Conservation (phyloP, 2,113 vertebrate species). For the Perccottus glenii region DNA sequence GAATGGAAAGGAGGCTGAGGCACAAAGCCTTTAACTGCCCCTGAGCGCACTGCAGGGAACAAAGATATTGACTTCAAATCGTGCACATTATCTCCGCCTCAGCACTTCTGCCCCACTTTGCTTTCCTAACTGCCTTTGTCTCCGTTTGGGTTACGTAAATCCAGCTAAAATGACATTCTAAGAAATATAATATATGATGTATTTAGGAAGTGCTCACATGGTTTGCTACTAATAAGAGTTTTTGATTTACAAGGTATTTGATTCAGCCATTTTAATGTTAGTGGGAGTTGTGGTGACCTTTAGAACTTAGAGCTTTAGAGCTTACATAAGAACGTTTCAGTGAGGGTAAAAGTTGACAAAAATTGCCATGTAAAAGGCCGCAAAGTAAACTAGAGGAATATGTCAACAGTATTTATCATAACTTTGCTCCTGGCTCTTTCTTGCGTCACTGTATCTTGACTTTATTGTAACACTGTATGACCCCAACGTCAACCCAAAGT, state of each 20-base stretch:
- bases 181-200: background rate
- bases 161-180: background rate
- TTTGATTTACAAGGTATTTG: background rate
- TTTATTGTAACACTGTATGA: constrained; percentile 52
- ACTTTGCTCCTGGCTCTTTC: constrained; percentile 31
- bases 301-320: too few species aligned
- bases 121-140: constrained; percentile 3
- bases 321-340: constrained; percentile 12
- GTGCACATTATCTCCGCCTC: constrained; percentile 22
- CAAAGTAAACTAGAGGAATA: background rate
- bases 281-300: background rate
- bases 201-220: too few species aligned
- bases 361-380: background rate
- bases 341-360: constrained; percentile 5
- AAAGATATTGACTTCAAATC: constrained; percentile 50
- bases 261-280: background rate
- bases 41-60: constrained; percentile 25
- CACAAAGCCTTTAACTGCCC: constrained; percentile 32
- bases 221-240: too few species aligned
- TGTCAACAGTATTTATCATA: constrained; percentile 35
- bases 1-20: constrained; percentile 33
- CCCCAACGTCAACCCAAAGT: constrained; percentile 47
- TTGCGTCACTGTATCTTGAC: constrained; percentile 22
- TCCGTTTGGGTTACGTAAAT: background rate
- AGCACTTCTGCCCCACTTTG: constrained; percentile 14